phyloP scores from a whole-genome alignment of 2,797 vertebrate genomes.

The Anas flavirostris region DNA sequence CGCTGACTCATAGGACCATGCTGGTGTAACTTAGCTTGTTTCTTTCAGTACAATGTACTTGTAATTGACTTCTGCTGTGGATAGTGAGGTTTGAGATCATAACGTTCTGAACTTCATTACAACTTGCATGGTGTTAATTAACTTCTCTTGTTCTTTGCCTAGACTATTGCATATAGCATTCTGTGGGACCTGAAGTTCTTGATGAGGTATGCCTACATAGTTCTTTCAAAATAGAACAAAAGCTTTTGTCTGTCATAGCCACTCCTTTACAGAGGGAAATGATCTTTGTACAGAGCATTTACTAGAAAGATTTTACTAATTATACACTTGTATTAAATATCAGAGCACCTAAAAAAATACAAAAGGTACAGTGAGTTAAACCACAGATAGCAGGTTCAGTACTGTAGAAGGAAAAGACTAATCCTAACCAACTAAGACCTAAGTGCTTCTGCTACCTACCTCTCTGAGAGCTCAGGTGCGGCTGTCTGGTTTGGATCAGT shows the following conservation, averaged over 20 bases:
- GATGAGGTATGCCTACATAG: conserved; percentile 88
- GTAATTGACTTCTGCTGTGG: neutral
- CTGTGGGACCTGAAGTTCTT: conserved; percentile 99
- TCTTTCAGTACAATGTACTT: neutral
- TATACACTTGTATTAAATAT: neutral
- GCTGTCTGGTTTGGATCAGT: neutral
- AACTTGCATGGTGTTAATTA: neutral
- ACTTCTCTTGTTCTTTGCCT: conserved; percentile 48
- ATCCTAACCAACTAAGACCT: neutral
- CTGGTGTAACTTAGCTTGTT: neutral
- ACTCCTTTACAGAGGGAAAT: neutral
- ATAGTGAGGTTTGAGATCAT: neutral
- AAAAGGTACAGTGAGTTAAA: neutral
- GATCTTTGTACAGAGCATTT: neutral
- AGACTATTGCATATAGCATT: conserved; percentile 99
- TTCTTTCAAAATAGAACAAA: neutral
- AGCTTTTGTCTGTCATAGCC: neutral
- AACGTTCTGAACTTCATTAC: neutral
- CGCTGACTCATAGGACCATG: neutral
- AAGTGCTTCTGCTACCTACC: neutral
- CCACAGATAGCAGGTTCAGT: neutral
- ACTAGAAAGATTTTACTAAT: neutral
- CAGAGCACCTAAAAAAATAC: neutral
- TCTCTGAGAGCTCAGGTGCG: neutral
- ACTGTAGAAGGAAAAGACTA: neutral